These are phyloP conservation scores for Sebastes steindachneri DNA, from an alignment of 2,797 vertebrate genomes.

Conservation along the genomic window DNA sequence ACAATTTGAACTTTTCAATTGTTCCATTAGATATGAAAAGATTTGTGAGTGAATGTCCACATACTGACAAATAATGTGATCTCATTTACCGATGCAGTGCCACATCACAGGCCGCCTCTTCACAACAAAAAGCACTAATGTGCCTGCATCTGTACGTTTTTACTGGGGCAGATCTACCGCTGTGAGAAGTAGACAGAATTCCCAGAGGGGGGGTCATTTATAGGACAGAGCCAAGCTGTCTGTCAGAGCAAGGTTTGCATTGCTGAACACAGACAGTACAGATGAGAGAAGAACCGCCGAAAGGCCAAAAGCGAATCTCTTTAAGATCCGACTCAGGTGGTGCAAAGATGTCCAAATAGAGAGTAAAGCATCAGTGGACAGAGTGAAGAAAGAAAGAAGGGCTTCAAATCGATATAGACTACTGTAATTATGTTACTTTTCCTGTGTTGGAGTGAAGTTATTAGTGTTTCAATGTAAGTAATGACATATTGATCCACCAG, in stretches of 20 bases:
- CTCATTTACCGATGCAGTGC: background rate
- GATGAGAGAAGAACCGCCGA: conserved; percentile 26
- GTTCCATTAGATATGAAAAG: background rate
- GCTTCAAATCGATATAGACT: background rate
- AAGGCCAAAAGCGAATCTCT: conserved; percentile 22
- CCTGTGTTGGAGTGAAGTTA: background rate
- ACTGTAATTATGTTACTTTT: background rate
- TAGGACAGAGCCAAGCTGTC: conserved; percentile 53
- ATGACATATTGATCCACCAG: conserved; percentile 14
- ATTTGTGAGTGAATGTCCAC: background rate
- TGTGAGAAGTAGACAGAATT: conserved; percentile 34
- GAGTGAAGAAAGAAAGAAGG: background rate
- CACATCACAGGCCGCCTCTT: background rate
- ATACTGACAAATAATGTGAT: background rate
- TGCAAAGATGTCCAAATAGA: conserved; percentile 3
- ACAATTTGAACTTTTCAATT: conserved; percentile 27
- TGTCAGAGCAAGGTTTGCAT: conserved; percentile 40
- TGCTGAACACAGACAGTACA: conserved; percentile 18
- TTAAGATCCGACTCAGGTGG: background rate
- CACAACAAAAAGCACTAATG: background rate
- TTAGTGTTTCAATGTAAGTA: background rate
- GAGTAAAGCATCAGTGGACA: background rate
- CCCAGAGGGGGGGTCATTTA: conserved; percentile 66
- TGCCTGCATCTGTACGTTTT: conserved; percentile 7
- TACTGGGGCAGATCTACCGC: conserved; percentile 26